phyloP scores from a whole-genome alignment of 2,797 vertebrate species.

The Natrix natrix region DNA sequence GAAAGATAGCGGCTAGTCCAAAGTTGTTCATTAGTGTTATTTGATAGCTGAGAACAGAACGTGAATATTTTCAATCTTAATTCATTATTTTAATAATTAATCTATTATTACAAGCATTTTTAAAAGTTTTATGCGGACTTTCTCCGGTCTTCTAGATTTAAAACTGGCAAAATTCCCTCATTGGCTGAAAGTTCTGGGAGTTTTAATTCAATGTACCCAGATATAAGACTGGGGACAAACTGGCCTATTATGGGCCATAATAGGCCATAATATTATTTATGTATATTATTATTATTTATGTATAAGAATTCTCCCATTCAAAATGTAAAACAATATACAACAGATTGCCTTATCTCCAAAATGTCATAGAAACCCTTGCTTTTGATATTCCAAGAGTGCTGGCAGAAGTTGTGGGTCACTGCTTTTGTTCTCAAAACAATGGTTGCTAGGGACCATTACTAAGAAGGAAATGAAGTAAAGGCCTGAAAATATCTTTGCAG shows the following conservation, averaged over 20 bases:
- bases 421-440: neutral
- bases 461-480: neutral
- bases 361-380: neutral
- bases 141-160: neutral
- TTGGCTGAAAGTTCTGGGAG: neutral
- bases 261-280: neutral
- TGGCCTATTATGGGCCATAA: neutral
- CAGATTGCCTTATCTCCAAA: neutral
- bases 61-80: neutral
- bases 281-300: neutral
- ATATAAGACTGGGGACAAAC: neutral
- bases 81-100: neutral
- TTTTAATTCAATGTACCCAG: neutral
- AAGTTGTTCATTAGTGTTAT: neutral
- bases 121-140: neutral
- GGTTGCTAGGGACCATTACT: neutral
- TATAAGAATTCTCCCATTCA: neutral
- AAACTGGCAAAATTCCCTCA: neutral
- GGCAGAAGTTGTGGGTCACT: neutral
- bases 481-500: neutral
- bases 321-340: neutral
- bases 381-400: neutral
- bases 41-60: neutral
- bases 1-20: neutral
- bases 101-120: neutral